Evolutionary conservation across 2,888 invertebrate species (phyloP), one percentile per base, ranked within the genome.

Genomic region (Rhyacophila evoluta): DNA sequence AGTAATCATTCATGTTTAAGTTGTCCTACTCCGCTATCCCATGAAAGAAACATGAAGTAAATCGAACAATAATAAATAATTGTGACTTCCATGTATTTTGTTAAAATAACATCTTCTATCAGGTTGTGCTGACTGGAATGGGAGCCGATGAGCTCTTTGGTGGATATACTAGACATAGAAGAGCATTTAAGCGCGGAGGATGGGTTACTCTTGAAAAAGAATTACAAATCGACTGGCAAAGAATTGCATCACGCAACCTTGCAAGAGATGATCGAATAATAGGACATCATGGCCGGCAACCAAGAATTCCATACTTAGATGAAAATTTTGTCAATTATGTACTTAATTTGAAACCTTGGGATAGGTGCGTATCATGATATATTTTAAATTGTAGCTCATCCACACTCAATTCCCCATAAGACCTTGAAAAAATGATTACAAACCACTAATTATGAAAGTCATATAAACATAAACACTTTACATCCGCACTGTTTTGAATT

Each of bases 131-230:
- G 83, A 88, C 95, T 83, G 99, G 99, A 37, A 97, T 97, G 89
- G 99, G 99, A 5, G 98, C 99, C 0, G 99, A 99, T 90, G 99
- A 99, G 88, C 91, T 98, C 81, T 95, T 99, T 85, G 98, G 97
- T 72, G 99, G 99, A 1, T 99, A 99, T 85, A 93, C 94, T 37
- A 91, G 97, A 79, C 98, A 99, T 85, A 91, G 97, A 84, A 94
- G 93, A 83, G 92, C 92, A 2, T 92, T 92, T 78, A 91, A 89
- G 84, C 91, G 92, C 12, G 86, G 86, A 83, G 87, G 89, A n/a
- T 87, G 92, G 91, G 80, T 84, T 37, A 92, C 92, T 2, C 87
- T 93, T 1, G 85, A 87, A 6, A 87, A 88, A 75, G 95, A 96
- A 86, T 86, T 97, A 37, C 87, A 91, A 72, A 87, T 93, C 81